Evolutionary conservation across 2,888 invertebrate species (phyloP).

Genomic region (Diachrysia chrysitis): DNA sequence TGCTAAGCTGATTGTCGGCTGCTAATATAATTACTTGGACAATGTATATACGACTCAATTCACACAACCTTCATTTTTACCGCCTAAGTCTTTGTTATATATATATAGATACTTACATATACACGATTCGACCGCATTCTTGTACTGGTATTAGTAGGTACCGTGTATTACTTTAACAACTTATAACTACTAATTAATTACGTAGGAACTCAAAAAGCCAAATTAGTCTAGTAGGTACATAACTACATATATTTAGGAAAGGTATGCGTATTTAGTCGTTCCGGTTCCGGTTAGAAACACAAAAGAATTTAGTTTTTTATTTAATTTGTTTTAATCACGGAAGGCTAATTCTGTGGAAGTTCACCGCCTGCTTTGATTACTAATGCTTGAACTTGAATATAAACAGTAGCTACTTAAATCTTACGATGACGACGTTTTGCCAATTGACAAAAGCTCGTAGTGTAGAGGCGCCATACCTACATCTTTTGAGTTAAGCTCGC

Average conservation of each 20-base stretch:
- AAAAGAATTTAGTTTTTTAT: constrained; percentile 54
- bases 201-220: constrained; percentile 22
- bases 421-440: too few species aligned
- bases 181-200: constrained; percentile 23
- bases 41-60: neutral
- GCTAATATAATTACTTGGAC: constrained; percentile 7
- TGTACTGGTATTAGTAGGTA: constrained; percentile 6
- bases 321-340: constrained; percentile 37
- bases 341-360: constrained; percentile 24
- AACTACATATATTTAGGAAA: constrained; percentile 5
- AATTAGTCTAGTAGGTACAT: neutral
- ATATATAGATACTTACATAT: too few species aligned
- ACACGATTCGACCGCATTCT: constrained; percentile 14
- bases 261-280: constrained; percentile 35
- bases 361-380: constrained; percentile 2
- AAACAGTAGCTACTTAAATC: too few species aligned
- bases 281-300: constrained; percentile 48
- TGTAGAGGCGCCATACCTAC: too few species aligned
- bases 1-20: neutral
- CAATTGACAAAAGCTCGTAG: too few species aligned
- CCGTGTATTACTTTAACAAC: constrained; percentile 24
- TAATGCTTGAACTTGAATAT: neutral
- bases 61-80: neutral
- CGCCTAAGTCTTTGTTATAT: neutral
- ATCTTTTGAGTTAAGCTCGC: too few species aligned